A percentile compares a stretch with the other conserved stretches of the same genome.
Conservation (phyloP, 2,113 vertebrate genomes). For the Dolichallabes microphthalmus region DNA sequence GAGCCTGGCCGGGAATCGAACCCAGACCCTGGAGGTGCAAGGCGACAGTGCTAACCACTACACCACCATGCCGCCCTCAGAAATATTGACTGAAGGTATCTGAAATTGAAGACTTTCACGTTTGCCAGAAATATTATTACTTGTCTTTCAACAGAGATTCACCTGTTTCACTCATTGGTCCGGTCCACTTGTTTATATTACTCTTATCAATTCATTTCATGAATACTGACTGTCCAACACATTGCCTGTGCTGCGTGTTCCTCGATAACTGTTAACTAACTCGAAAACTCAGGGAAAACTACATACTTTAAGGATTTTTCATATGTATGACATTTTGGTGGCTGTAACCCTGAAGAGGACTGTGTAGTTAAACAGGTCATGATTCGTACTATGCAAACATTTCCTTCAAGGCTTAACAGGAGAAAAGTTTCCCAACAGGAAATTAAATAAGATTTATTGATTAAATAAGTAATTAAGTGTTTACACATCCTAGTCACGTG, state of each 20-base stretch:
- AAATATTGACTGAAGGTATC: not conserved
- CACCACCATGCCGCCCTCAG: too few relatives aligned
- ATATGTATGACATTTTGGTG: not conserved
- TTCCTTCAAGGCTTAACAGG: not conserved
- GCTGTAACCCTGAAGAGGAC: not conserved
- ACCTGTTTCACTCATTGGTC: too few relatives aligned
- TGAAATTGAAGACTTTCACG: not conserved
- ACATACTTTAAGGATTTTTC: not conserved
- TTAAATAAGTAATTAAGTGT: not conserved
- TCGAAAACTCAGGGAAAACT: not conserved
- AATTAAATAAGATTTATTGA: too few relatives aligned
- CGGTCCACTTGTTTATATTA: not conserved
- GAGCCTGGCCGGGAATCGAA: too few relatives aligned
- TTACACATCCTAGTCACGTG: not conserved
- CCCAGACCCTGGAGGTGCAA: too few relatives aligned
- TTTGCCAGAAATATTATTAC: not conserved
- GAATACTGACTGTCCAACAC: not conserved
- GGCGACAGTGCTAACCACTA: too few relatives aligned
- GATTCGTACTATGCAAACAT: not conserved
- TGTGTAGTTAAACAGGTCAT: not conserved
- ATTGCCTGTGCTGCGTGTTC: not conserved
- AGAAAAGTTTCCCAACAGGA: not conserved
- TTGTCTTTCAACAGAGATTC: too few relatives aligned
- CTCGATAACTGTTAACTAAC: not conserved
- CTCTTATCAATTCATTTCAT: not conserved